Base-by-base conservation (phyloP, 2,888 invertebrate genomes). In the Agriopis aurantiaria region DNA sequence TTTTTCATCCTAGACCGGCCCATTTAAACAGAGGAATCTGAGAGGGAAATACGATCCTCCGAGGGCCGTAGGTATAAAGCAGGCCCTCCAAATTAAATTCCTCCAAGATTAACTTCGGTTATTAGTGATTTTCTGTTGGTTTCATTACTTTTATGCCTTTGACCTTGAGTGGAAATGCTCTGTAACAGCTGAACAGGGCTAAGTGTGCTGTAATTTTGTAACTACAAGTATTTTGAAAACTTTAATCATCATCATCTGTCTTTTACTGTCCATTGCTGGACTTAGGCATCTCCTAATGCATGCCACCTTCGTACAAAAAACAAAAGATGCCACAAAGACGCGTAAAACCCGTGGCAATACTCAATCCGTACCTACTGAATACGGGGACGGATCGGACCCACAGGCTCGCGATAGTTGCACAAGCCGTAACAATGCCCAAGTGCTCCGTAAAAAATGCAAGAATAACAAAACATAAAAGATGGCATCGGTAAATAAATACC, bases 51-150 rank as follows among this genome's bases (percentile, higher is more conserved):
- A 66, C 62, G 70, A 62, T 45, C 70, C 66, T 61, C 65, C 33
- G 48, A 61, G 62, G 58, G 70, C 53, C 61, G 51, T 17, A 56
- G 56, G 52, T 56, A 69, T 69, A 70, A 61, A 58, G 41, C 55
- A 67, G 48, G 51, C 71, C 68, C 68, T 64, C 65, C 72, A 73
- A 76, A 74, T 76, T 70, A 76, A 74, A 76, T 76, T 76, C 76
- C 76, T 72, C 4, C 69, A 71, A 73, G 66, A 73, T 74, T 71
- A 64, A 73, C 71, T 72, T 53, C 68, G 59, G 71, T 73, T 71
- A 73, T 75, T 73, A 71, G 74, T 70, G 64, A 70, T 70, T 66
- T 70, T 66, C 66, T 66, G 62, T 69, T 61, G 60, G 66, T 66
- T 70, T 66, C 51, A 70, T 70, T 70, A 59, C 65, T 59, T 61